Conservation (phyloP, 53 echinoderm and acorn worm genomes). For the Crossaster papposus region DNA sequence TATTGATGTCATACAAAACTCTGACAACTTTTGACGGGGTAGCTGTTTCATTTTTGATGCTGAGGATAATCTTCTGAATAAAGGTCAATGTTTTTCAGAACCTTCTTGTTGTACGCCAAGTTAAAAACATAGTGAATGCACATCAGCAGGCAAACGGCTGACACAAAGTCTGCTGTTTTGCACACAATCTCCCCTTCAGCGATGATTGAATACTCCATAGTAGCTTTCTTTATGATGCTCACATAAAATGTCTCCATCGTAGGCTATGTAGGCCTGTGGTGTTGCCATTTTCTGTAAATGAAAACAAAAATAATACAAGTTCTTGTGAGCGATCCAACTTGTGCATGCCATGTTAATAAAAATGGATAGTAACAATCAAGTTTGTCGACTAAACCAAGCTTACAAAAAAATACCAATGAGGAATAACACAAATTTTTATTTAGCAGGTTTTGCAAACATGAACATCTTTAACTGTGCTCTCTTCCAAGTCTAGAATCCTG, state of each 20-base stretch:
- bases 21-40: slow-evolving; percentile 25
- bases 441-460: neutral
- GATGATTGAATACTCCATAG: slow-evolving; percentile 4
- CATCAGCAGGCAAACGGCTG: slow-evolving; percentile 38
- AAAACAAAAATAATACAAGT: slow-evolving; percentile 8
- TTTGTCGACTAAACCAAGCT: neutral
- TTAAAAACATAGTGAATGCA: slow-evolving; percentile 29
- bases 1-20: slow-evolving; percentile 29
- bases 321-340: neutral
- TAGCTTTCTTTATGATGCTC: neutral
- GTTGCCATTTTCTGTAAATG: slow-evolving; percentile 23
- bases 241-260: slow-evolving; percentile 23
- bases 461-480: no score
- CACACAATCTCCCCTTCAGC: slow-evolving; percentile 31
- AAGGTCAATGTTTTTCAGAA: slow-evolving; percentile 19
- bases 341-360: neutral
- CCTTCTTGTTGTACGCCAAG: slow-evolving; percentile 42
- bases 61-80: slow-evolving; percentile 41
- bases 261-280: slow-evolving; percentile 2
- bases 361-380: slow-evolving; percentile 5
- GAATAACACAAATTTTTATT: neutral
- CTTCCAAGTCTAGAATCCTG: no score
- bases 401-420: neutral
- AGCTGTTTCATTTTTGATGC: slow-evolving; percentile 6
- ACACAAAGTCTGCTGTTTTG: slow-evolving; percentile 10